A percentile compares a stretch with the other conserved stretches of the same genome.
Evolutionary conservation across 2,888 invertebrate species (phyloP).

Genomic region (Rhagophthalmus giganteus): DNA sequence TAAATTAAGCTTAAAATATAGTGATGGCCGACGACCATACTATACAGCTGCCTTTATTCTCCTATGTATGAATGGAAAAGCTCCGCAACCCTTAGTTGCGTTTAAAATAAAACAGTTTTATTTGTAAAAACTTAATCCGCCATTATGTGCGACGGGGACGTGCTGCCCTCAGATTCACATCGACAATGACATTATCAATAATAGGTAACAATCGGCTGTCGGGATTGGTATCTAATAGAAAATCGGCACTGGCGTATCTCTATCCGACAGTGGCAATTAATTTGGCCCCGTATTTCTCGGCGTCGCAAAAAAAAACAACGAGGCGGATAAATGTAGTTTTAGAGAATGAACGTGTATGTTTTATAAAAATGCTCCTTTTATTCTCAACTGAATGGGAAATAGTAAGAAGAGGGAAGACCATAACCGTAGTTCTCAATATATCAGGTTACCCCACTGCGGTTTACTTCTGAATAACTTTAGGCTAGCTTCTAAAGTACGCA

Average conservation of each 20-base stretch:
- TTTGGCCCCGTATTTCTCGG: conserved; percentile 17
- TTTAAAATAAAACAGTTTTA: conserved; percentile 31
- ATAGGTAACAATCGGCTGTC: conserved; percentile 21
- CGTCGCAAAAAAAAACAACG: conserved; percentile 21
- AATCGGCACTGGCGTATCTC: conserved; percentile 5
- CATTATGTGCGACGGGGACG: conserved; percentile 21
- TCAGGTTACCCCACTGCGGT: conserved; percentile 40
- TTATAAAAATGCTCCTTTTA: conserved; percentile 39
- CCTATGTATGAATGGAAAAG: conserved; percentile 18
- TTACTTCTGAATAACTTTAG: conserved; percentile 5
- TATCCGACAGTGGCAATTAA: conserved; percentile 18
- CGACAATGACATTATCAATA: conserved; percentile 24
- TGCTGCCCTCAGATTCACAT: conserved; percentile 14
- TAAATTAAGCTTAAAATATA: conserved; percentile 1
- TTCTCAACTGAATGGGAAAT: conserved; percentile 39
- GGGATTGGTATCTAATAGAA: conserved; percentile 12
- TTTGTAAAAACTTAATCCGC: conserved; percentile 30
- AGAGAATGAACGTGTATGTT: conserved; percentile 19
- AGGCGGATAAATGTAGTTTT: conserved; percentile 33
- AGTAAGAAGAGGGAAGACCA: conserved; percentile 37
- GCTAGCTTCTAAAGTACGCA: not conserved
- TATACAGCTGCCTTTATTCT: conserved; percentile 18
- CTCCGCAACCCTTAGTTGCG: conserved; percentile 19
- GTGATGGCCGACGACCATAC: conserved; percentile 14
- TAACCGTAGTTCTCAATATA: conserved; percentile 48